A percentile compares a stretch with the other conserved stretches of the same genome.
These are phyloP conservation scores for Artemia sp. DNA, from an alignment of 2,888 invertebrate genomes.

Conservation along the genomic window DNA sequence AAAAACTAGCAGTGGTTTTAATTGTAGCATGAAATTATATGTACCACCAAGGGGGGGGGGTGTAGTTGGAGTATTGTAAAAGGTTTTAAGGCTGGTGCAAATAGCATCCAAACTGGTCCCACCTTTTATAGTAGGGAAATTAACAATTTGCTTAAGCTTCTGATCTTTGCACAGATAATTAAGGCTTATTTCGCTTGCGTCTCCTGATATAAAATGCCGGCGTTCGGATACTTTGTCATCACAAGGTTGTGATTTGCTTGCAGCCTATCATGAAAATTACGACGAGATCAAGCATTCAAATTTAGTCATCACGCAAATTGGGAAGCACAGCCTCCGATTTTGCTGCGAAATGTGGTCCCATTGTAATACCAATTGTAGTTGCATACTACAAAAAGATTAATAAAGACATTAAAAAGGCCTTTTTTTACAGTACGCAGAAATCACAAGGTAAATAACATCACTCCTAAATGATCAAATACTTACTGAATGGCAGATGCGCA, in stretches of 20 bases:
- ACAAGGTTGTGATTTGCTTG: neutral
- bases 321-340: too few relatives aligned
- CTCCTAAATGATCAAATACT: too few relatives aligned
- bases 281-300: neutral
- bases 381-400: too few relatives aligned
- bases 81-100: neutral
- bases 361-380: too few relatives aligned
- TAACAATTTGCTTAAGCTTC: neutral
- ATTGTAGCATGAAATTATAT: neutral
- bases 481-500: too few relatives aligned
- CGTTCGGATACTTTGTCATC: neutral
- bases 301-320: too few relatives aligned
- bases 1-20: slow-evolving; percentile 6
- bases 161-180: neutral
- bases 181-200: neutral
- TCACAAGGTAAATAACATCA: too few relatives aligned
- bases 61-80: neutral
- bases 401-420: too few relatives aligned
- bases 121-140: neutral
- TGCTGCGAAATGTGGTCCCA: too few relatives aligned
- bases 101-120: neutral
- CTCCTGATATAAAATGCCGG: neutral
- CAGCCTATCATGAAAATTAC: neutral
- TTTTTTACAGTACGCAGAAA: too few relatives aligned
- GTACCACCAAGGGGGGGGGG: neutral